Percentiles rank a stretch among this genome's conserved stretches.
These are phyloP conservation scores for Chamaetylas fuelleborni DNA, from an alignment of 2,113 vertebrate species.

Conservation along the genomic window DNA sequence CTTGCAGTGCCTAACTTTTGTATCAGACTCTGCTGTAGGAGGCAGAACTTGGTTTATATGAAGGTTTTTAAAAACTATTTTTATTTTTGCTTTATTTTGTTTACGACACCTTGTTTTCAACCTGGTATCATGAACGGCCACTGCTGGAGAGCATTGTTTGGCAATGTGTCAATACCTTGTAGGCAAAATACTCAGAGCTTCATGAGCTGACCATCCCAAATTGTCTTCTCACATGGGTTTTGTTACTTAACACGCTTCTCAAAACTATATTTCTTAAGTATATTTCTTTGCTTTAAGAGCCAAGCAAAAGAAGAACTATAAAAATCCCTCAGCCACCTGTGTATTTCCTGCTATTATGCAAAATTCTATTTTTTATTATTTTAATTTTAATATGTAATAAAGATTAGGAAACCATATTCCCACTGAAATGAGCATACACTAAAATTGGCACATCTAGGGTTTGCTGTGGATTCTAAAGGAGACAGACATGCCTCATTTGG, in stretches of 20 bases:
- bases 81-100: background rate
- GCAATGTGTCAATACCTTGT: background rate
- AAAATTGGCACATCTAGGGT: conserved; percentile 66
- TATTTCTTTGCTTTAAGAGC: background rate
- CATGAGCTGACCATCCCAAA: background rate
- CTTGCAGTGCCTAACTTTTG: background rate
- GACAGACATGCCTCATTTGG: conserved; percentile 71
- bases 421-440: conserved; percentile 47
- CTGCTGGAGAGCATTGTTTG: background rate
- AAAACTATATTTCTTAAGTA: background rate
- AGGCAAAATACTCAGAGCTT: background rate
- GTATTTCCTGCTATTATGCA: conserved; percentile 3
- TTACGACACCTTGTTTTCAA: background rate
- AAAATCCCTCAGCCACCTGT: background rate
- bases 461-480: conserved; percentile 57
- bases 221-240: background rate
- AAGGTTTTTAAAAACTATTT: background rate
- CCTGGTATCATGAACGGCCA: background rate
- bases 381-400: conserved; percentile 69
- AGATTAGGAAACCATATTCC: conserved; percentile 64
- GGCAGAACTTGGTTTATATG: background rate
- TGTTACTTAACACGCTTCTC: background rate
- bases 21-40: background rate
- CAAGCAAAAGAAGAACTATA: background rate
- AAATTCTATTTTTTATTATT: conserved; percentile 54